Percentiles rank a stretch among this genome's conserved stretches.
Evolutionary conservation across 2,113 vertebrate species (phyloP).

Genomic region (Illadopsis cleaveri): DNA sequence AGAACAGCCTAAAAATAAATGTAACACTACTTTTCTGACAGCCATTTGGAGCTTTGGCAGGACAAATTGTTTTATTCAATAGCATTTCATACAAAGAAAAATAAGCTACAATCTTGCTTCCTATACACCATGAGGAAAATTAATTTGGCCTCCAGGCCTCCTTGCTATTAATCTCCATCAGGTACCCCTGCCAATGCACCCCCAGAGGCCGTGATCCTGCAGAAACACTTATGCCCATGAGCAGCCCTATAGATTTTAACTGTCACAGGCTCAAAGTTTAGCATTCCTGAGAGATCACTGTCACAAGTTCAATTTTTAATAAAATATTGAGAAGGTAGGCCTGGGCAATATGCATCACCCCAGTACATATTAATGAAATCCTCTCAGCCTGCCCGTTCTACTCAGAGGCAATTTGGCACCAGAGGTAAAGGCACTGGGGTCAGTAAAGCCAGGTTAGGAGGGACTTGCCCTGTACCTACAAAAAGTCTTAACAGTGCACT

Average conservation of each 20-base stretch:
- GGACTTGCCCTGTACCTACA: not conserved
- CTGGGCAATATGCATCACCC: not conserved
- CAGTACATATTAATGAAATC: not conserved
- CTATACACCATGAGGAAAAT: constrained; percentile 4
- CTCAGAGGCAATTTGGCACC: not conserved
- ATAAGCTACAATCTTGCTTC: not conserved
- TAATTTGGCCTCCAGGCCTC: constrained; percentile 11
- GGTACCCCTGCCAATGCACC: not conserved
- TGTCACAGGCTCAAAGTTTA: not conserved
- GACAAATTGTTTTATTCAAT: constrained; percentile 29
- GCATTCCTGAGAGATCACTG: not conserved
- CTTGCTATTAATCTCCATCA: constrained; percentile 43
- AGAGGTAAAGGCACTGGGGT: not conserved
- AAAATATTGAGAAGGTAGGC: not conserved
- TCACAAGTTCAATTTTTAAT: not conserved
- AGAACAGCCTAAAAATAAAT: constrained; percentile 36
- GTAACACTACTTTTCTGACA: constrained; percentile 18
- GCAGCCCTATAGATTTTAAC: not conserved
- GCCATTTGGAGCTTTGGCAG: constrained; percentile 11
- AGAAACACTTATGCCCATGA: not conserved
- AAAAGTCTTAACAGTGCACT: not conserved
- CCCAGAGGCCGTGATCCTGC: not conserved
- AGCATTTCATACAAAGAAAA: not conserved
- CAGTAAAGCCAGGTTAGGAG: not conserved
- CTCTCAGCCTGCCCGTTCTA: not conserved